phyloP scores from a whole-genome alignment of 2,888 invertebrate species.

The Cantharis rufa region DNA sequence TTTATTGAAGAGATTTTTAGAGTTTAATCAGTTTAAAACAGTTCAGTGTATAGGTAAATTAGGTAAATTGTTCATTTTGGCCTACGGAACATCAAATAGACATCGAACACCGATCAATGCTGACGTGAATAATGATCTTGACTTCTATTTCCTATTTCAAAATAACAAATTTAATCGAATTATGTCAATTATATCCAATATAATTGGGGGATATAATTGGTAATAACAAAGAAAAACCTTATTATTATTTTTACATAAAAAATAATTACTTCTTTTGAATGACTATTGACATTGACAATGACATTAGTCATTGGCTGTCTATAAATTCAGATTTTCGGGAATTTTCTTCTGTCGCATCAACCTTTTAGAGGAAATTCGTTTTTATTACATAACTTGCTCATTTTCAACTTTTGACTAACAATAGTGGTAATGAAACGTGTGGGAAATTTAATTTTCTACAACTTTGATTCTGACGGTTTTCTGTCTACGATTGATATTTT shows the following conservation, averaged over 20 bases:
- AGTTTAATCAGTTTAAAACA: constrained; percentile 14
- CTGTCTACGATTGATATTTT: too few relatives aligned
- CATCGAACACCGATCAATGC: constrained; percentile 18
- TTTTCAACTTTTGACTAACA: too few relatives aligned
- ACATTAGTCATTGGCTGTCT: too few relatives aligned
- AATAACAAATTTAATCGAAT: not conserved
- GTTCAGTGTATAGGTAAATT: constrained; percentile 15
- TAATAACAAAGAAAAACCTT: not conserved
- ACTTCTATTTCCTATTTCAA: constrained; percentile 21
- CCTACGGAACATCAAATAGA: constrained; percentile 12
- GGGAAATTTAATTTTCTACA: too few relatives aligned
- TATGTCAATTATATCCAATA: not conserved
- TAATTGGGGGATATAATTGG: not conserved
- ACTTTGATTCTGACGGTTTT: too few relatives aligned
- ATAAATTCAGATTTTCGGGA: too few relatives aligned
- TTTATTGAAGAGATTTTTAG: constrained; percentile 11
- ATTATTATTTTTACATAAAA: not conserved
- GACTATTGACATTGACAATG: too few relatives aligned
- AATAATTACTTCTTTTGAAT: not conserved
- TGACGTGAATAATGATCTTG: constrained; percentile 18
- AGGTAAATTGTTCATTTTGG: constrained; percentile 16
- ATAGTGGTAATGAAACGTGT: too few relatives aligned
- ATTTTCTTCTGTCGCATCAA: too few relatives aligned
- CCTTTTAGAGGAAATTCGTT: too few relatives aligned
- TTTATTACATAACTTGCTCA: too few relatives aligned